Base-by-base conservation (phyloP, 37 sponge, comb jelly and placozoan species). In the Cladorhizidae sp. region DNA sequence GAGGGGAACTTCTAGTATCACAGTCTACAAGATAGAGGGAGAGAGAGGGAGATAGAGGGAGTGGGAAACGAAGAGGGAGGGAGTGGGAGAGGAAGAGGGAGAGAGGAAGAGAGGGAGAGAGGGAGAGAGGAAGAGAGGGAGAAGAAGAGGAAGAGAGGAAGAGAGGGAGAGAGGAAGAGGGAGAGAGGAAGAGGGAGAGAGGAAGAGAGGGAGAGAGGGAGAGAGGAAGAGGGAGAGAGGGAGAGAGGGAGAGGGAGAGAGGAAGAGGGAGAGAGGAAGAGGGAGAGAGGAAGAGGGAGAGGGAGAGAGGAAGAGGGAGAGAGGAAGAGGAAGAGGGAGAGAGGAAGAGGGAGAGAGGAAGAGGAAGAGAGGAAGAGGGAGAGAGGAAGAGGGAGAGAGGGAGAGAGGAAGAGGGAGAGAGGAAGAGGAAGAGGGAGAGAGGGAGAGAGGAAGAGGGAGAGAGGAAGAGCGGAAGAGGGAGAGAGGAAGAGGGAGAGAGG, bases 31-130 rank as follows among this genome's bases (percentile, higher is more conserved):
- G 74, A 54, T 35, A 74, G 74, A 54, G 74, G 54, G 56, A 54
- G 74, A 74, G 74, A 54, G 74, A 74, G 55, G 28, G 74, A 82
- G 51, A 57, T 11, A 73, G 74, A 73, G 74, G 72, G 74, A 70
- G 62, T 56, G 72, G 50, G 57, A 71, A 59, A 67, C 37, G 31
- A 38, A 67, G 67, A 31, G 55, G 67, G 67, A 79, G 55, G 37
- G 55, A 79, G 55, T 45, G 62, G 56, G 58, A 70, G 43, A 80
- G 42, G 40, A 28, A 71, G 72, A 80, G 72, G 70, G 72, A 80
- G 62, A 70, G 72, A 70, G 57, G 51, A 59, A 55, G 71, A 52
- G 58, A 70, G 57, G 55, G 50, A 71, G 72, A 71, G 72, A 41
- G 50, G 42, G 72, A 71, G 72, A 71, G 72, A 71, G 72, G 36